Conservation (phyloP, 2,113 vertebrate species). For the Nesoenas mayeri region DNA sequence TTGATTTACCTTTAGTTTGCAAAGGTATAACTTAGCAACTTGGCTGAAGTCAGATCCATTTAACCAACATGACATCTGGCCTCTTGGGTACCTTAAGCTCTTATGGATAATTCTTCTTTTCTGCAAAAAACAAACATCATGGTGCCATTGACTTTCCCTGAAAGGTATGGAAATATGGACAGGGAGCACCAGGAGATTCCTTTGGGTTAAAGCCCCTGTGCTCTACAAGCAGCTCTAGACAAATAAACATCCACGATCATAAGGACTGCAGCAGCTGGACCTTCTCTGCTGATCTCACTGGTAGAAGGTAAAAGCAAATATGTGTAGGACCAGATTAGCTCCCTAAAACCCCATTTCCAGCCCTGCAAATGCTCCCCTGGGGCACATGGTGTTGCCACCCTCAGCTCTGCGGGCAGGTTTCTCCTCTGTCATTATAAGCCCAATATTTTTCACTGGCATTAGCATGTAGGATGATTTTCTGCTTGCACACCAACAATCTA, state of each 20-base stretch:
- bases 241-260: fast-evolving
- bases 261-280: neutral
- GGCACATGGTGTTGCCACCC: fast-evolving
- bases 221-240: neutral
- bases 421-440: fast-evolving
- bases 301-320: neutral
- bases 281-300: fast-evolving
- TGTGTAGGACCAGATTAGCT: neutral
- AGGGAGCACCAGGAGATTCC: neutral
- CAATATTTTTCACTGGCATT: neutral
- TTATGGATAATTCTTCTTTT: neutral
- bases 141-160: neutral
- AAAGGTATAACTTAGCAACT: neutral
- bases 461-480: neutral
- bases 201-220: neutral
- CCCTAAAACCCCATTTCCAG: neutral
- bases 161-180: neutral
- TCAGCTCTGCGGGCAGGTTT: neutral
- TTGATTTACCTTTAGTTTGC: neutral
- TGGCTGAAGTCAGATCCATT: neutral
- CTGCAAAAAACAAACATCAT: neutral
- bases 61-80: neutral
- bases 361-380: neutral
- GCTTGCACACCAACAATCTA: neutral
- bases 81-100: neutral